Percentiles rank a stretch among this genome's conserved stretches.
phyloP scores from a whole-genome alignment of 2,888 invertebrate genomes.

The Hesperia comma region DNA sequence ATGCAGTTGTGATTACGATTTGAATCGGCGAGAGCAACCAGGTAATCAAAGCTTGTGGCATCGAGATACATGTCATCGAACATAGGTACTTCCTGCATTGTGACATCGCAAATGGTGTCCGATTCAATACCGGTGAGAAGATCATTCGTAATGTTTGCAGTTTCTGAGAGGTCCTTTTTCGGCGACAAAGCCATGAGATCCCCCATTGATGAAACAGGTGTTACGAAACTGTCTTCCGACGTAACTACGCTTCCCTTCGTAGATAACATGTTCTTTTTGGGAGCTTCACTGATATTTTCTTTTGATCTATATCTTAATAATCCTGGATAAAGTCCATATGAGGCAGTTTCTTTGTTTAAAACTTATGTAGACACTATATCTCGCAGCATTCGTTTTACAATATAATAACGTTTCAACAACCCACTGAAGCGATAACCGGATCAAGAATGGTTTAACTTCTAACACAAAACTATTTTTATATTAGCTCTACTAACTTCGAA shows the following conservation, averaged over 20 bases:
- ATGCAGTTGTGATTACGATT: constrained; percentile 61
- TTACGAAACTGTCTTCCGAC: constrained; percentile 67
- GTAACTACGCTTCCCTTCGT: constrained; percentile 55
- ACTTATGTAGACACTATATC: constrained; percentile 51
- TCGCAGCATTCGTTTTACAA: constrained; percentile 62
- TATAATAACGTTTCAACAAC: not conserved
- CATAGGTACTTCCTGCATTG: constrained; percentile 69
- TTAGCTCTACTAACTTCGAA: constrained; percentile 11
- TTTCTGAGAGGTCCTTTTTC: constrained; percentile 52
- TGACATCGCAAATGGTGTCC: constrained; percentile 73
- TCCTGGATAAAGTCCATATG: constrained; percentile 56
- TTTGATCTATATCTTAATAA: not conserved
- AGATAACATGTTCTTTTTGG: constrained; percentile 54
- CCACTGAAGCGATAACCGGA: not conserved
- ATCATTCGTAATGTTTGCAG: constrained; percentile 62
- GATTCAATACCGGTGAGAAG: constrained; percentile 70
- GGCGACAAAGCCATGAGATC: constrained; percentile 75
- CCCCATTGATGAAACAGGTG: constrained; percentile 67
- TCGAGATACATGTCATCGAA: constrained; percentile 81
- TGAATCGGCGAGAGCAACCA: constrained; percentile 76
- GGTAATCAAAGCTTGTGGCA: constrained; percentile 82
- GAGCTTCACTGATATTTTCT: constrained; percentile 36
- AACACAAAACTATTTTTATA: constrained; percentile 31
- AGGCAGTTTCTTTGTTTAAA: constrained; percentile 52
- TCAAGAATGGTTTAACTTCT: constrained; percentile 16